Evolutionary conservation across 53 echinoderm and acorn worm genomes (phyloP).

Genomic region (Paracentrotus lividus): DNA sequence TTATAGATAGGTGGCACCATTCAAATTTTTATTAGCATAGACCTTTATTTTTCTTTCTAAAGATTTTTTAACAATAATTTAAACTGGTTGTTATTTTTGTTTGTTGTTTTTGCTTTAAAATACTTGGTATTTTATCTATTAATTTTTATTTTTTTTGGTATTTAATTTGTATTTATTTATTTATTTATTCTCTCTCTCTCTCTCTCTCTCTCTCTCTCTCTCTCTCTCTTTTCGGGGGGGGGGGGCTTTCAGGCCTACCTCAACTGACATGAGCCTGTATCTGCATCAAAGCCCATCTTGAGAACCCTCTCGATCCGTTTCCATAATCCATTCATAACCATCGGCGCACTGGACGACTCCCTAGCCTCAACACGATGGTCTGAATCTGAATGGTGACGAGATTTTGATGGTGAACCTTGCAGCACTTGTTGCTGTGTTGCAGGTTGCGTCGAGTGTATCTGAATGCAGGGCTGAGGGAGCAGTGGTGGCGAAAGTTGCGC

Average conservation of each 20-base stretch:
- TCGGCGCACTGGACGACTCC: constrained; percentile 42
- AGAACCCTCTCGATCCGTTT: constrained; percentile 23
- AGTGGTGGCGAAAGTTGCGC: neutral
- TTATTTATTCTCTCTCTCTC: too few relatives aligned
- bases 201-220: too few relatives aligned
- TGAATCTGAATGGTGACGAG: neutral
- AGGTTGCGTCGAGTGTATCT: neutral
- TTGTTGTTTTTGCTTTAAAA: too few relatives aligned
- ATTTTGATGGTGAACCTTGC: constrained; percentile 13
- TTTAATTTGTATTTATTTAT: too few relatives aligned
- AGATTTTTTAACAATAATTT: too few relatives aligned
- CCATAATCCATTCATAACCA: constrained; percentile 52
- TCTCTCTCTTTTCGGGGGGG: too few relatives aligned
- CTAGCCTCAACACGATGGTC: neutral
- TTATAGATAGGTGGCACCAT: too few relatives aligned
- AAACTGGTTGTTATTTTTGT: too few relatives aligned
- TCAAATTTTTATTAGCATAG: too few relatives aligned
- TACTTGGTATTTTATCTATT: too few relatives aligned
- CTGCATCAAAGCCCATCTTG: constrained; percentile 42
- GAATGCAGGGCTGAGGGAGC: neutral
- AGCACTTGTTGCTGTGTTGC: neutral
- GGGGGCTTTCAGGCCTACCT: neutral
- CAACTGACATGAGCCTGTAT: constrained; percentile 28
- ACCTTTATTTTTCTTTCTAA: too few relatives aligned
- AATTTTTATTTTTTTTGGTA: too few relatives aligned